Conservation (phyloP, 1,140 invertebrate species). For the Cotesia glomerata region DNA sequence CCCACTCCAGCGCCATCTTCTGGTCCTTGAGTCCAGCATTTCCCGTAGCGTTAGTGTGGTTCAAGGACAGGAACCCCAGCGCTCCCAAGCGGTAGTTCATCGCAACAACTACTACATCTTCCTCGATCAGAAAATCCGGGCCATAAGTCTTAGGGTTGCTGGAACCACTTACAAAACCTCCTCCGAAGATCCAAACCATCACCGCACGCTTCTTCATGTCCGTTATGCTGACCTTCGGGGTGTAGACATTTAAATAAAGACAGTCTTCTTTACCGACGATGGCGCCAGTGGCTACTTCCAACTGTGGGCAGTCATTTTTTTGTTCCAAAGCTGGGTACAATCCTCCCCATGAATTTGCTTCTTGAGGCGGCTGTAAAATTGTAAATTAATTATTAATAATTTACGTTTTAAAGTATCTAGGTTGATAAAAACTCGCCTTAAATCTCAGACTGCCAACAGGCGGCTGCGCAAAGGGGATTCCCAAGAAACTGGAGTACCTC, state of each 20-base stretch:
- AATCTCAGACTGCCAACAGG: conserved; percentile 39
- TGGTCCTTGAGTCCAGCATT: conserved; percentile 72
- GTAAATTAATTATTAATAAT: conserved; percentile 10
- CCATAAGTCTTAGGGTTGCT: conserved; percentile 36
- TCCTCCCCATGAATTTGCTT: conserved; percentile 32
- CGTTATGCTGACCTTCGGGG: conserved; percentile 51
- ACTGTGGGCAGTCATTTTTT: conserved; percentile 36
- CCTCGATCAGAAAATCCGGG: conserved; percentile 53
- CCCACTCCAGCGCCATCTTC: conserved; percentile 56
- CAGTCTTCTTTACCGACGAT: conserved; percentile 68
- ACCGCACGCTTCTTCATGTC: conserved; percentile 45
- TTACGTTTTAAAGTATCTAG: neutral
- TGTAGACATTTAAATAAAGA: conserved; percentile 71
- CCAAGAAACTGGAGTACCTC: conserved; percentile 42
- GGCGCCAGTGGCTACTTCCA: neutral
- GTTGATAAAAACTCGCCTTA: conserved; percentile 25
- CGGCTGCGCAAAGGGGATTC: conserved; percentile 46
- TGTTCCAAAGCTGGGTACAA: conserved; percentile 25
- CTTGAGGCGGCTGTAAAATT: conserved; percentile 30
- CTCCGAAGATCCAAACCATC: conserved; percentile 67
- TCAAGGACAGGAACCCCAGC: conserved; percentile 65
- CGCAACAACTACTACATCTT: conserved; percentile 60
- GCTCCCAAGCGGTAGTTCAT: conserved; percentile 62
- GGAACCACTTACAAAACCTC: conserved; percentile 56
- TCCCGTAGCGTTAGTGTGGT: conserved; percentile 68